Percentiles rank a stretch among this genome's conserved stretches.
Evolutionary conservation across 2,888 invertebrate species (phyloP).

Genomic region (Cylindroiulus punctatus): DNA sequence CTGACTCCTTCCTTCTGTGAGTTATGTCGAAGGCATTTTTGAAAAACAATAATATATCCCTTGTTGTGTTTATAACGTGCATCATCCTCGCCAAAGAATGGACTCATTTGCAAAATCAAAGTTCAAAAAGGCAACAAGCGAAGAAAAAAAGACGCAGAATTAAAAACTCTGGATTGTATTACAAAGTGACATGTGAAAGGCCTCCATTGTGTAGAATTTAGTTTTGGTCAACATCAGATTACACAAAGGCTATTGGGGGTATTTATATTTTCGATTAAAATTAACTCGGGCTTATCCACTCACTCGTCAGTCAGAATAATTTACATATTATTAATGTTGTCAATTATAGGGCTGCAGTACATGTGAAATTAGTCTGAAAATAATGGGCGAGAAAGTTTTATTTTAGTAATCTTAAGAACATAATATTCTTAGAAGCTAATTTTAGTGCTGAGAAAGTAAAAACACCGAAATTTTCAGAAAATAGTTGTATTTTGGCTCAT

Average conservation of each 20-base stretch:
- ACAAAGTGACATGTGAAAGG: conserved; percentile 38
- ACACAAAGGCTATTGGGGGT: conserved; percentile 20
- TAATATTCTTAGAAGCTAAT: too few relatives aligned
- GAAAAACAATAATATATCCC: conserved; percentile 42
- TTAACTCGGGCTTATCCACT: not conserved
- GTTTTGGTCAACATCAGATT: conserved; percentile 34
- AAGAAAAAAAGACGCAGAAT: not conserved
- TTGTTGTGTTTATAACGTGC: conserved; percentile 38
- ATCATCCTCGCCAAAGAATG: conserved; percentile 7
- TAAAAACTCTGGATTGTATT: conserved; percentile 31
- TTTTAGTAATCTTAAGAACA: too few relatives aligned
- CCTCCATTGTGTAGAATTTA: conserved; percentile 16
- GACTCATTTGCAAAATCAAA: conserved; percentile 38
- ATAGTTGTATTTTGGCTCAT: too few relatives aligned
- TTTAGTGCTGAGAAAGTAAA: too few relatives aligned
- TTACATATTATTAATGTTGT: not conserved
- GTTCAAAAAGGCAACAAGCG: conserved; percentile 34
- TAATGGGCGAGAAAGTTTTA: too few relatives aligned
- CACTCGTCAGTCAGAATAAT: not conserved
- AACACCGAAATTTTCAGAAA: too few relatives aligned
- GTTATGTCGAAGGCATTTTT: conserved; percentile 37
- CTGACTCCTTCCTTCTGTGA: conserved; percentile 27
- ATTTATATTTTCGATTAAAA: conserved; percentile 7
- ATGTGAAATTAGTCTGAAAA: too few relatives aligned
- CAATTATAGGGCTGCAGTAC: too few relatives aligned